Evolutionary conservation across 2,888 invertebrate species (phyloP).

Genomic region (Phania funesta): DNA sequence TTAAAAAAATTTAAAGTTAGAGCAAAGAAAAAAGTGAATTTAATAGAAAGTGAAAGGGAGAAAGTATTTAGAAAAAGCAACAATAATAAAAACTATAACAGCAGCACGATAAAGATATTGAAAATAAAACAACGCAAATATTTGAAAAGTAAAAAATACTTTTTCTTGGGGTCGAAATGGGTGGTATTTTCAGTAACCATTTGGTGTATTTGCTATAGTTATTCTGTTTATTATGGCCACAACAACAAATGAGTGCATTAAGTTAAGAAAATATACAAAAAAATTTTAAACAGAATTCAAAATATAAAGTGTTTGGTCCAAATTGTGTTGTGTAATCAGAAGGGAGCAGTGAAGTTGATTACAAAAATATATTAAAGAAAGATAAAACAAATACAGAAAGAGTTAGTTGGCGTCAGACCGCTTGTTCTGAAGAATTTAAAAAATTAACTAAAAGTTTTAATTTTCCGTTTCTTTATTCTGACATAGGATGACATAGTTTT

Average conservation of each 20-base stretch:
- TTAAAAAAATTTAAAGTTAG: slow-evolving; percentile 29
- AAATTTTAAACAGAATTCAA: background rate
- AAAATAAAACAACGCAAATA: slow-evolving; percentile 9
- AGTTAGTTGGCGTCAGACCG: slow-evolving; percentile 61
- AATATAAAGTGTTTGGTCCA: background rate
- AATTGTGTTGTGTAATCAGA: slow-evolving; percentile 62
- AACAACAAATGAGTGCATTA: slow-evolving; percentile 20
- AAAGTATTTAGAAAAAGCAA: slow-evolving; percentile 32
- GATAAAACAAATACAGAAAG: slow-evolving; percentile 7
- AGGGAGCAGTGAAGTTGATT: background rate
- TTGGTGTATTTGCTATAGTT: background rate
- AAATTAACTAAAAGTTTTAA: slow-evolving; percentile 12
- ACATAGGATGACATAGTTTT: slow-evolving; percentile 61
- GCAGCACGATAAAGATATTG: slow-evolving; percentile 50
- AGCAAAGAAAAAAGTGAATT: slow-evolving; percentile 32
- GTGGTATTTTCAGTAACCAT: background rate
- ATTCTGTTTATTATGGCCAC: background rate
- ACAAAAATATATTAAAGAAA: slow-evolving; percentile 12
- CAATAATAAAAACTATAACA: slow-evolving; percentile 35
- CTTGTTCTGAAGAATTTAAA: slow-evolving; percentile 21
- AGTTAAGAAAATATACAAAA: background rate
- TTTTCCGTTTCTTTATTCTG: slow-evolving; percentile 16
- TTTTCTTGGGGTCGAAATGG: background rate
- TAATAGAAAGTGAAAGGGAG: slow-evolving; percentile 47
- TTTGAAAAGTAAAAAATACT: background rate